Conservation (phyloP, 2,113 vertebrate genomes). For the Mixornis gularis region DNA sequence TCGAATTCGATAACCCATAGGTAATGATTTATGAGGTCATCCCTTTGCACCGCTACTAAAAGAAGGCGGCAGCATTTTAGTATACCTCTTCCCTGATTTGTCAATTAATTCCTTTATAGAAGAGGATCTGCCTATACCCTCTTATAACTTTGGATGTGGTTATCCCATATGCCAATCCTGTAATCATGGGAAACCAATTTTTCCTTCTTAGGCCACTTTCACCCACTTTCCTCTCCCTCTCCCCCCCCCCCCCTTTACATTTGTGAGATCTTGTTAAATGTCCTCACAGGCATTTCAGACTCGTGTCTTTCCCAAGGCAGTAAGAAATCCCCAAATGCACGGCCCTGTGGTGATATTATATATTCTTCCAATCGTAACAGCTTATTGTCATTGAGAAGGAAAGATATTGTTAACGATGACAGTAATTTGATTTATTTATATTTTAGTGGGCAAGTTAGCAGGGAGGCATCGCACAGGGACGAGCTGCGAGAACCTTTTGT, state of each 20-base stretch:
- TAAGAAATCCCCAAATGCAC: slow-evolving; percentile 48
- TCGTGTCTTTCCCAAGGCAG: slow-evolving; percentile 29
- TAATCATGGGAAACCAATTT: slow-evolving; percentile 13
- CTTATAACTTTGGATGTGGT: slow-evolving; percentile 15
- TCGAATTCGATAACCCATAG: slow-evolving; percentile 60
- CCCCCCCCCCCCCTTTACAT: neutral
- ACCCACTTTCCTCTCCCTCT: neutral
- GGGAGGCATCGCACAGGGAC: neutral
- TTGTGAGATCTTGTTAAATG: slow-evolving; percentile 22
- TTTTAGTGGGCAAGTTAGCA: slow-evolving; percentile 10
- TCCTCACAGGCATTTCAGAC: slow-evolving; percentile 9
- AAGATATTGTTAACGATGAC: slow-evolving; percentile 49
- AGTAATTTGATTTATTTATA: slow-evolving; percentile 56
- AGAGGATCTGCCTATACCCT: neutral
- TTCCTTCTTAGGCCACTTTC: slow-evolving; percentile 21
- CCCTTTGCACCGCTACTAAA: slow-evolving; percentile 57
- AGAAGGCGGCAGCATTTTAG: slow-evolving; percentile 44
- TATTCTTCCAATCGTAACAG: slow-evolving; percentile 54
- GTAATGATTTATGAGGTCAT: slow-evolving; percentile 72
- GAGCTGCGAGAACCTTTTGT: slow-evolving; percentile 58
- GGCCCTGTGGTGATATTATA: slow-evolving; percentile 43
- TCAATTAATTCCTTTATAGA: slow-evolving; percentile 51
- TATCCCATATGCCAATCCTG: neutral
- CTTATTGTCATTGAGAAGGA: slow-evolving; percentile 55
- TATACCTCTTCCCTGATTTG: slow-evolving; percentile 40